Percentiles rank a stretch among this genome's conserved stretches.
These are phyloP conservation scores for Paraplagusia blochii DNA, from an alignment of 2,113 vertebrate genomes.

Conservation along the genomic window DNA sequence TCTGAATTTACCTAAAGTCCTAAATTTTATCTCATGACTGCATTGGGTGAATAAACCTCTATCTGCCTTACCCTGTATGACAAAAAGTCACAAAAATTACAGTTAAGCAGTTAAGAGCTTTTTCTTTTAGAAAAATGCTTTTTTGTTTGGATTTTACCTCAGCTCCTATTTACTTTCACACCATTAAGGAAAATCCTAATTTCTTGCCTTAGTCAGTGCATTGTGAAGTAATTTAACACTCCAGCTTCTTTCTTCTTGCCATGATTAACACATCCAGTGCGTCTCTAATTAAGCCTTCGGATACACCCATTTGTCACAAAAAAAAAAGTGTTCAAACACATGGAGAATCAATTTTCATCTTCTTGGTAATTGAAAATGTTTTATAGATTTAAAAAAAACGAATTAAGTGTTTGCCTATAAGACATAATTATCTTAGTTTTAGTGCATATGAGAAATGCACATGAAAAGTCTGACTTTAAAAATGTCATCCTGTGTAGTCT, in stretches of 20 bases:
- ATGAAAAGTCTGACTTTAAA: slow-evolving; percentile 27
- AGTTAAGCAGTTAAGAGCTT: slow-evolving; percentile 28
- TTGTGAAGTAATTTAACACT: slow-evolving; percentile 60
- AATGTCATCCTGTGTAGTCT: slow-evolving; percentile 11
- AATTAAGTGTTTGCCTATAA: slow-evolving; percentile 27
- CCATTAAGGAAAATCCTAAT: slow-evolving; percentile 40
- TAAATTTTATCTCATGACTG: no score
- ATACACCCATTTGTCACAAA: slow-evolving; percentile 48
- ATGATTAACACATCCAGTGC: slow-evolving; percentile 56
- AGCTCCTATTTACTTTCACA: slow-evolving; percentile 36
- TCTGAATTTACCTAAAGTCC: no score
- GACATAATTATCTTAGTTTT: slow-evolving; percentile 28
- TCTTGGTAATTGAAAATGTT: slow-evolving; percentile 50
- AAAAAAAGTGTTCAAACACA: slow-evolving; percentile 40
- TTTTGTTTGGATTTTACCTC: slow-evolving; percentile 32
- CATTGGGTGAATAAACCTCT: no score
- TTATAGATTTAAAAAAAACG: slow-evolving; percentile 25
- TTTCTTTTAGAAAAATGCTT: slow-evolving; percentile 13
- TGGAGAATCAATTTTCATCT: slow-evolving; percentile 52
- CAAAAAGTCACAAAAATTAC: slow-evolving; percentile 5
- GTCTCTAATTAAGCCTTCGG: slow-evolving; percentile 48
- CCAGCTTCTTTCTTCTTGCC: slow-evolving; percentile 47
- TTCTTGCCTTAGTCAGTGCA: slow-evolving; percentile 37
- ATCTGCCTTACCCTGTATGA: no score
- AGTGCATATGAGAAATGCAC: slow-evolving; percentile 24